Percentiles rank a stretch among this genome's conserved stretches.
Evolutionary conservation across 2,888 invertebrate species (phyloP).

Genomic region (Phytoseiulus persimilis): DNA sequence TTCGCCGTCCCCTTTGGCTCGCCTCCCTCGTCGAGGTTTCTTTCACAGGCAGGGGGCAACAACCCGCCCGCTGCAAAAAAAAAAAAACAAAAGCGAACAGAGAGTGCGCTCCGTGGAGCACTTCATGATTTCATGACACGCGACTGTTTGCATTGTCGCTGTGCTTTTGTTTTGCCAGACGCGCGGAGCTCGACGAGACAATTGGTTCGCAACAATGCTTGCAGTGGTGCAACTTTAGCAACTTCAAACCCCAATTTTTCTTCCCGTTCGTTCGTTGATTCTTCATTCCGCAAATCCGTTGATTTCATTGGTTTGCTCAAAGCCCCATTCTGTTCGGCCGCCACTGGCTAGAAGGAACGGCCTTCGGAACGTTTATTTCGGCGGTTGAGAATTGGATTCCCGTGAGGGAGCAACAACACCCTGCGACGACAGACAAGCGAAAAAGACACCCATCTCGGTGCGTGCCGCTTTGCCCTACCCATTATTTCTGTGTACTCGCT

Average conservation of each 20-base stretch:
- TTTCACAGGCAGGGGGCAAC: neutral
- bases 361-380: neutral
- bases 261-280: neutral
- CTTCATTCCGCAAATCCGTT: neutral
- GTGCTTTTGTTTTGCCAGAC: neutral
- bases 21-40: neutral
- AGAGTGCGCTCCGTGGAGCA: neutral
- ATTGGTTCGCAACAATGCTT: neutral
- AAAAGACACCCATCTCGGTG: neutral
- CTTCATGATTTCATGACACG: conserved; percentile 5
- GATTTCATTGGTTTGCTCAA: too few species aligned
- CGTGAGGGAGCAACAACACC: neutral
- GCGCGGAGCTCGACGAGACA: neutral
- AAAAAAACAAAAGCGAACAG: neutral
- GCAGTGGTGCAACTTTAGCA: neutral
- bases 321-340: neutral
- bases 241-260: neutral
- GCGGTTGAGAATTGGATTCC: neutral
- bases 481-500: neutral
- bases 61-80: neutral
- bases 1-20: neutral
- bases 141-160: neutral
- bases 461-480: neutral
- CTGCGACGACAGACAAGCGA: neutral
- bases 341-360: neutral